These are phyloP conservation scores for Mystacides longicornis DNA, from an alignment of 2,888 invertebrate genomes.

Conservation along the genomic window DNA sequence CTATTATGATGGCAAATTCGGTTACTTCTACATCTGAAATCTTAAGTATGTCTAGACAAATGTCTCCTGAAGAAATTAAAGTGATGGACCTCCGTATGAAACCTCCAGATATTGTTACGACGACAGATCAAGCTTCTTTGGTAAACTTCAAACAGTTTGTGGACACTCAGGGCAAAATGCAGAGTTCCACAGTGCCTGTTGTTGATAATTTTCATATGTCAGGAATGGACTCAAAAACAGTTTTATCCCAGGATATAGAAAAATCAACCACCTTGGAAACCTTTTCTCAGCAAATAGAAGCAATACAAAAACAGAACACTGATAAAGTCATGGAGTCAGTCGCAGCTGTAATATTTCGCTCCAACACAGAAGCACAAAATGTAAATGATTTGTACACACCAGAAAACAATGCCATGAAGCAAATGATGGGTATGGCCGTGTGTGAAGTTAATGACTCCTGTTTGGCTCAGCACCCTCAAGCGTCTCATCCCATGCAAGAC, in stretches of 20 bases:
- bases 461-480: conserved; percentile 33
- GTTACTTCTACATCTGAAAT: conserved; percentile 29
- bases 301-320: conserved; percentile 45
- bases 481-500: conserved; percentile 20
- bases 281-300: conserved; percentile 45
- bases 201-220: conserved; percentile 53
- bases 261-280: conserved; percentile 34
- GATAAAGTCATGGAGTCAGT: conserved; percentile 49
- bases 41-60: conserved; percentile 27
- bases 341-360: conserved; percentile 46
- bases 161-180: conserved; percentile 37
- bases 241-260: conserved; percentile 12
- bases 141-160: conserved; percentile 31
- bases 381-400: conserved; percentile 5
- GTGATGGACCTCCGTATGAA: conserved; percentile 68
- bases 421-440: conserved; percentile 35
- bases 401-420: conserved; percentile 29
- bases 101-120: conserved; percentile 46
- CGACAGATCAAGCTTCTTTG: conserved; percentile 29
- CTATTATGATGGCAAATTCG: conserved; percentile 15
- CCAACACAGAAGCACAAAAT: conserved; percentile 22
- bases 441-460: conserved; percentile 34
- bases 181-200: conserved; percentile 51
- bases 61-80: conserved; percentile 40
- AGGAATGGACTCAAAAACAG: conserved; percentile 37